Evolutionary conservation across 2,888 invertebrate species (phyloP).

Genomic region (Magallana nippona): DNA sequence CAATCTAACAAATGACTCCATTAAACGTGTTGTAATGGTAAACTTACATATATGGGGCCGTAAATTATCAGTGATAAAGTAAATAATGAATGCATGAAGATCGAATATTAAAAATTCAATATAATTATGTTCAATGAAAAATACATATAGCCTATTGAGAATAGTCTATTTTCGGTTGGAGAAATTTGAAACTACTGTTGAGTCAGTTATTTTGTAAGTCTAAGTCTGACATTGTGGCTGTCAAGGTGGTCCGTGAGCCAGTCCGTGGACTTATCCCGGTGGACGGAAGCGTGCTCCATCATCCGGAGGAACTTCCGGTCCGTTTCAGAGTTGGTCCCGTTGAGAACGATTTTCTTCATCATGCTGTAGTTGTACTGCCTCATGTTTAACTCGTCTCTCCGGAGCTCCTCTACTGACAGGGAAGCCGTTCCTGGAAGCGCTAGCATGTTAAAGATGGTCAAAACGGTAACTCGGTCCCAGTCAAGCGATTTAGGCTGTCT

Average conservation of each 20-base stretch:
- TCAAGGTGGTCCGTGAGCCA: neutral
- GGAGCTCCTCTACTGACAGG: neutral
- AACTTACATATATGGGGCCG: too few species aligned
- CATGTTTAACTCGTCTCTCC: neutral
- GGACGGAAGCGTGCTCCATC: slow-evolving; percentile 21
- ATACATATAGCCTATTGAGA: too few species aligned
- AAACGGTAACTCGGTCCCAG: neutral
- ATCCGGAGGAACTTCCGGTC: slow-evolving; percentile 5
- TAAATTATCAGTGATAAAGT: too few species aligned
- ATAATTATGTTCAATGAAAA: too few species aligned
- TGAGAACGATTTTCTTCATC: slow-evolving; percentile 26
- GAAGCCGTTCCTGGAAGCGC: slow-evolving; percentile 1
- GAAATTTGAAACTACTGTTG: neutral
- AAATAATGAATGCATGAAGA: too few species aligned
- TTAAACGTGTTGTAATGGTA: too few species aligned
- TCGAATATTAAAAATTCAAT: too few species aligned
- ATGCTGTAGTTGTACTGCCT: slow-evolving; percentile 1
- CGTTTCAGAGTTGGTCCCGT: neutral
- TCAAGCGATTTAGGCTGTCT: slow-evolving; percentile 7
- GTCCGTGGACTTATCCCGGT: neutral
- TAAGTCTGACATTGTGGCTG: neutral
- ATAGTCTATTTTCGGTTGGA: too few species aligned
- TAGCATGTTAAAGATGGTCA: slow-evolving; percentile 10
- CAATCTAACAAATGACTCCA: too few species aligned
- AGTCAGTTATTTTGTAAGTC: neutral